These are phyloP conservation scores for Cordilura impudica DNA, from an alignment of 2,888 invertebrate genomes.

Conservation along the genomic window DNA sequence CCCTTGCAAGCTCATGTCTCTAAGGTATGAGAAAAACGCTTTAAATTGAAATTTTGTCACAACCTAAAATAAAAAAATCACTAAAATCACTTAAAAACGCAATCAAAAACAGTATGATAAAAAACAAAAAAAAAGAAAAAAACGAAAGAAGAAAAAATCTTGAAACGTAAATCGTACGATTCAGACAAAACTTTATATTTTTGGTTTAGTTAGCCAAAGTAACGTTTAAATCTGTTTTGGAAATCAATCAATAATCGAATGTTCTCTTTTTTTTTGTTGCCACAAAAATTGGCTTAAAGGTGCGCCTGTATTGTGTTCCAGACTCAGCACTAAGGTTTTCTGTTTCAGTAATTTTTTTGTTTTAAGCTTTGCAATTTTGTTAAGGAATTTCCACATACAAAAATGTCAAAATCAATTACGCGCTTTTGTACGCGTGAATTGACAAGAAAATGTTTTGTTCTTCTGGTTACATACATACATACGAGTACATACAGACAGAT, in stretches of 20 bases:
- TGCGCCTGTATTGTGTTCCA: constrained; percentile 55
- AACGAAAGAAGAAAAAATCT: constrained; percentile 25
- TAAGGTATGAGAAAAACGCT: constrained; percentile 68
- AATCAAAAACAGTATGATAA: constrained; percentile 56
- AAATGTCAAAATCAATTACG: constrained; percentile 72
- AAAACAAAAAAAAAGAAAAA: constrained; percentile 30
- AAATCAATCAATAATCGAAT: constrained; percentile 58
- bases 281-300: constrained; percentile 57
- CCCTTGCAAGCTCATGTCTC: constrained; percentile 37
- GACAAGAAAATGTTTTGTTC: constrained; percentile 66
- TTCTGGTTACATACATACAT: constrained; percentile 56
- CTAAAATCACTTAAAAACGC: constrained; percentile 67
- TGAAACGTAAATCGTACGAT: constrained; percentile 42
- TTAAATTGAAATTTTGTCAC: constrained; percentile 67
- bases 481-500: no score
- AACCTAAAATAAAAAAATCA: constrained; percentile 65
- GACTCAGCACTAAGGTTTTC: constrained; percentile 39
- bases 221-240: constrained; percentile 61
- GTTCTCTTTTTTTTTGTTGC: constrained; percentile 19
- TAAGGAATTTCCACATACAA: constrained; percentile 60
- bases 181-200: constrained; percentile 47
- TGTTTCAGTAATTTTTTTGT: constrained; percentile 13
- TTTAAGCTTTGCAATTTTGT: constrained; percentile 33
- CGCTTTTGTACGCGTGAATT: constrained; percentile 66
- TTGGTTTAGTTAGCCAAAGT: constrained; percentile 49